Percentiles rank a stretch among this genome's conserved stretches.
Conservation (phyloP, 2,888 invertebrate species). For the Heliconius ismenius region DNA sequence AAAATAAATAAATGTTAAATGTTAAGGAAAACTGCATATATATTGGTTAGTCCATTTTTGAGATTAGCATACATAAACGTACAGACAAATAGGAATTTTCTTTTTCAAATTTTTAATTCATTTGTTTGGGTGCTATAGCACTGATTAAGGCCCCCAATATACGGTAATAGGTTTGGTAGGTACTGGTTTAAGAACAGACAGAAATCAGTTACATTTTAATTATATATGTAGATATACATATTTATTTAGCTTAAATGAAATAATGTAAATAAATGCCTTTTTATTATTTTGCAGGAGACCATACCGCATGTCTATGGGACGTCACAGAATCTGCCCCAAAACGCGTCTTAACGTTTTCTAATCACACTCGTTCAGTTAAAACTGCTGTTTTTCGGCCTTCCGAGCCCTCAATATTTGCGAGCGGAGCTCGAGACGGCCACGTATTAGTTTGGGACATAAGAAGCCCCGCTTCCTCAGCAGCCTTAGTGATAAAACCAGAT, state of each 20-base stretch:
- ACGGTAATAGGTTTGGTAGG: too few species aligned
- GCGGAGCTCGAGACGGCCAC: slow-evolving; percentile 93
- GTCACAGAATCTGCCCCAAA: slow-evolving; percentile 78
- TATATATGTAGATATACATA: too few species aligned
- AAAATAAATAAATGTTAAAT: too few species aligned
- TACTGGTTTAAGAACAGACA: too few species aligned
- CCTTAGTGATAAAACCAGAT: slow-evolving; percentile 83
- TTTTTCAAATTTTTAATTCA: too few species aligned
- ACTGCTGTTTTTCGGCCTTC: slow-evolving; percentile 87
- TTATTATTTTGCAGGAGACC: slow-evolving; percentile 83
- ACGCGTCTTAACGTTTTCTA: slow-evolving; percentile 83
- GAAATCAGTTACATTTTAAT: too few species aligned
- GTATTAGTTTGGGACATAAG: slow-evolving; percentile 92
- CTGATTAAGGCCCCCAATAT: too few species aligned
- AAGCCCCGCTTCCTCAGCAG: slow-evolving; percentile 52
- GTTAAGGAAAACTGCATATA: too few species aligned
- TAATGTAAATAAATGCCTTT: neutral
- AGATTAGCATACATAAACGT: too few species aligned
- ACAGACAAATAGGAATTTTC: too few species aligned
- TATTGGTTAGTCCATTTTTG: too few species aligned
- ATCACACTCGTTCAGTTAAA: slow-evolving; percentile 91
- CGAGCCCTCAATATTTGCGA: slow-evolving; percentile 90
- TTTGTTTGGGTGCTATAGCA: too few species aligned
- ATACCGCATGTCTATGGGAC: slow-evolving; percentile 91
- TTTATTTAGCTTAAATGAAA: neutral